Conservation (phyloP, 2,888 invertebrate species). For the Lasiommata megera region DNA sequence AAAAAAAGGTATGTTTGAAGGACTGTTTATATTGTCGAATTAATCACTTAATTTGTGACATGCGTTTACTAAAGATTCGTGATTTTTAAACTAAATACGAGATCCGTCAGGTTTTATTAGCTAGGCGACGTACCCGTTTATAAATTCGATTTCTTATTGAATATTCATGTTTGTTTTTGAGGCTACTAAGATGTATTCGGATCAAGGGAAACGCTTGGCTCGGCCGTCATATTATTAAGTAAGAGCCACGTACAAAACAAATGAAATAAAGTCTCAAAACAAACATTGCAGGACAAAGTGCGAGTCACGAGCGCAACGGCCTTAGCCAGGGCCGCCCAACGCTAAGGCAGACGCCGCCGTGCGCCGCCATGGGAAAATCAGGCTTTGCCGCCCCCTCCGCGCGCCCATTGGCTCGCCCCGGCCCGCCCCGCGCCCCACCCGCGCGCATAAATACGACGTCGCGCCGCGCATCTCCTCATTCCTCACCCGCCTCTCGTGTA, state of each 20-base stretch:
- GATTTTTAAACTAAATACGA: not conserved
- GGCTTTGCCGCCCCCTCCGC: slow-evolving; percentile 77
- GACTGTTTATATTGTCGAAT: too few relatives aligned
- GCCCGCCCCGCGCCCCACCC: slow-evolving; percentile 77
- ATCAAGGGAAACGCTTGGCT: not conserved
- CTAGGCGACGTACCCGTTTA: not conserved
- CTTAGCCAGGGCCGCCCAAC: slow-evolving; percentile 70
- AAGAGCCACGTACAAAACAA: slow-evolving; percentile 24
- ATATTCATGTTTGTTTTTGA: slow-evolving; percentile 7
- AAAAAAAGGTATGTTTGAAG: too few relatives aligned
- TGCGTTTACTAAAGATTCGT: too few relatives aligned
- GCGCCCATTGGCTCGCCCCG: slow-evolving; percentile 71
- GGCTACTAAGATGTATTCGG: not conserved
- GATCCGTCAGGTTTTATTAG: not conserved
- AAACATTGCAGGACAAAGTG: slow-evolving; percentile 65
- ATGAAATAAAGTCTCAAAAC: slow-evolving; percentile 37
- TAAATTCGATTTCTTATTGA: not conserved
- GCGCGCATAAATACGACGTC: slow-evolving; percentile 66
- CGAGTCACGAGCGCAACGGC: slow-evolving; percentile 78
- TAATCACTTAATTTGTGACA: too few relatives aligned
- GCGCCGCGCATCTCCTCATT: slow-evolving; percentile 75
- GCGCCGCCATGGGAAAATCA: slow-evolving; percentile 78
- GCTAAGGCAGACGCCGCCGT: slow-evolving; percentile 52
- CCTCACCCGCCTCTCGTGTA: slow-evolving; percentile 61
- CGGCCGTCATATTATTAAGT: slow-evolving; percentile 3